A percentile compares a stretch with the other conserved stretches of the same genome.
Conservation (phyloP, 2,113 vertebrate genomes). For the Haplochromis vanheusdeni region DNA sequence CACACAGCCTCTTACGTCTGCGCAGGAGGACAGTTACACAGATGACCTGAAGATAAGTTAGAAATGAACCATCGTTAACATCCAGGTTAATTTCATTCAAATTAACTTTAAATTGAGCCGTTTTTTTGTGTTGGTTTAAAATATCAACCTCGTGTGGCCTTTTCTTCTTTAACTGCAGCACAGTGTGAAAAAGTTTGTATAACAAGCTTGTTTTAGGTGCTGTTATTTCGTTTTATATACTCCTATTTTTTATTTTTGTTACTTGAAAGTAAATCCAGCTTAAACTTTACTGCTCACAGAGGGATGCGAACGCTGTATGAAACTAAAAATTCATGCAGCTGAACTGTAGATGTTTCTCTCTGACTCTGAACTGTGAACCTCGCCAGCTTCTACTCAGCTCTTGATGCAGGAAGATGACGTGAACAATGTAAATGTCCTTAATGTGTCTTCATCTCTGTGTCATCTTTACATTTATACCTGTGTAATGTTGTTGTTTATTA, state of each 20-base stretch:
- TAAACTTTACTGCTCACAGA: fast-evolving
- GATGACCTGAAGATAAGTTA: no score
- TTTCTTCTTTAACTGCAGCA: no score
- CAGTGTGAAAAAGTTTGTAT: no score
- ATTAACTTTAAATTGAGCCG: no score
- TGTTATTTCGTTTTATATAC: fast-evolving
- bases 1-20: no score
- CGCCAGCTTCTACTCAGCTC: fast-evolving
- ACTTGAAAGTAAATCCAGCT: neutral
- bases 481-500: neutral
- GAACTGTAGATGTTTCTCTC: neutral
- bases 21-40: no score
- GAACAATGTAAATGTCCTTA: neutral
- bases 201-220: no score
- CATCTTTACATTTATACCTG: neutral
- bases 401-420: neutral
- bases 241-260: neutral
- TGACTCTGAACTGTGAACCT: neutral
- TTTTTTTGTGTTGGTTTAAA: no score
- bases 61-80: no score
- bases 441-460: neutral
- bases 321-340: neutral
- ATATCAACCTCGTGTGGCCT: no score
- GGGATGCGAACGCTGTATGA: neutral
- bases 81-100: no score